Percentiles rank a stretch among this genome's conserved stretches.
These are phyloP conservation scores for Lota lota DNA, from an alignment of 2,113 vertebrate genomes.

Conservation along the genomic window DNA sequence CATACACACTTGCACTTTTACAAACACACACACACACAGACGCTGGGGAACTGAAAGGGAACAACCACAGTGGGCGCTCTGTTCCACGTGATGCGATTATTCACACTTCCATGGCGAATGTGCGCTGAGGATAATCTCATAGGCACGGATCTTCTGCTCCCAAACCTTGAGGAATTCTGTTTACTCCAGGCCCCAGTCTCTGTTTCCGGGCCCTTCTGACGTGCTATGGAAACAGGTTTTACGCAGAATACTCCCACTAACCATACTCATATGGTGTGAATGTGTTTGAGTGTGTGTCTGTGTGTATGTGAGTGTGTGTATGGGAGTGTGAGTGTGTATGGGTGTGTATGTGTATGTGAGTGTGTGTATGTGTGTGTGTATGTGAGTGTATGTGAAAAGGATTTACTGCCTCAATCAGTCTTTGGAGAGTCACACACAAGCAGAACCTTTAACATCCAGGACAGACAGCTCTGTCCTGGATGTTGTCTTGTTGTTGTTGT, in stretches of 20 bases:
- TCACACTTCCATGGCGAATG: conserved; percentile 59
- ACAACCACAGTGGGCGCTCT: conserved; percentile 39
- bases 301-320: too few species aligned
- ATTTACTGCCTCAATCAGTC: conserved; percentile 28
- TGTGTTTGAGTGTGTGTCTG: too few species aligned
- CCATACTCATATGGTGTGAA: too few species aligned
- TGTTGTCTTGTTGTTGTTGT: background rate
- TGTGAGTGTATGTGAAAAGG: background rate
- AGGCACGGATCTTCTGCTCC: conserved; percentile 30
- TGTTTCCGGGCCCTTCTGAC: too few species aligned
- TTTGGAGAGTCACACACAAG: conserved; percentile 12
- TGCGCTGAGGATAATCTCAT: conserved; percentile 54
- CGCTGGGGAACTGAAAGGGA: conserved; percentile 27
- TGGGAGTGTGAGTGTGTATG: too few species aligned
- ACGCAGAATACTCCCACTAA: too few species aligned
- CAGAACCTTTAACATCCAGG: background rate
- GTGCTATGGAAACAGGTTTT: too few species aligned
- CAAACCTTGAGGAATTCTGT: conserved; percentile 26
- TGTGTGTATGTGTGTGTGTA: too few species aligned
- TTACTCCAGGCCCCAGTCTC: background rate
- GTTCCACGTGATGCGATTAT: conserved; percentile 64
- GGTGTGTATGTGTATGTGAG: too few species aligned
- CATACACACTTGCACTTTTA: conserved; percentile 11
- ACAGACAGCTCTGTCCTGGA: conserved; percentile 13
- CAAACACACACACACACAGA: conserved; percentile 3